phyloP scores from a whole-genome alignment of 2,113 vertebrate species.

The Lepidothrix coronata region DNA sequence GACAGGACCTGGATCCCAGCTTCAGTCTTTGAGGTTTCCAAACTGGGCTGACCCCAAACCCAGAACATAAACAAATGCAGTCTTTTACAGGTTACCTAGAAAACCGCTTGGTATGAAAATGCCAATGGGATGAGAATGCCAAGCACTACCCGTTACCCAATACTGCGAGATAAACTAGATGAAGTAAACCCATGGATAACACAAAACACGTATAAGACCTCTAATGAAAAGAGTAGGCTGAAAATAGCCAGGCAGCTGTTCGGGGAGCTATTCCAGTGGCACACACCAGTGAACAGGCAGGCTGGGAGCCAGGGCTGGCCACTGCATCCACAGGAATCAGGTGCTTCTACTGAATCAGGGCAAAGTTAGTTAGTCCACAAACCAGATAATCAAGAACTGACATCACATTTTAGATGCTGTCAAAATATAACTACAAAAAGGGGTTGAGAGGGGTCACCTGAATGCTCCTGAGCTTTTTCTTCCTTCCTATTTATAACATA shows the following conservation, averaged over 20 bases:
- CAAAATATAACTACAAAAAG: background rate
- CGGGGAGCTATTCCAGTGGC: accelerated
- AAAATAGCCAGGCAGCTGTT: background rate
- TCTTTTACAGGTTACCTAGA: background rate
- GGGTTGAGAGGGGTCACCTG: background rate
- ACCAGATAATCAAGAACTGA: background rate
- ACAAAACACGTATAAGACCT: background rate
- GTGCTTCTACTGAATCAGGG: background rate
- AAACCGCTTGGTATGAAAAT: background rate
- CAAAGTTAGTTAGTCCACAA: background rate
- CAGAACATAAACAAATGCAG: background rate
- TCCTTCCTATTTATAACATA: background rate
- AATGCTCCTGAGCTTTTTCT: background rate
- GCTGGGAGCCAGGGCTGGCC: background rate
- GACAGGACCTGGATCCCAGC: background rate
- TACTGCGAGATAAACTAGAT: background rate
- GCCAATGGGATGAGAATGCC: background rate
- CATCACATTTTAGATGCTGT: background rate
- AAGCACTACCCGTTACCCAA: background rate
- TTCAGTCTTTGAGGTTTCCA: background rate
- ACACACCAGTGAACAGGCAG: background rate
- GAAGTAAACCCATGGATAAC: background rate
- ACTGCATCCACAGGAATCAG: background rate
- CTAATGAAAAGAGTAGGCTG: background rate
- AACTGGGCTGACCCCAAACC: background rate